Evolutionary conservation across 1,140 invertebrate species (phyloP), one percentile per base, ranked within the genome.

Genomic region (Theocolax elegans): DNA sequence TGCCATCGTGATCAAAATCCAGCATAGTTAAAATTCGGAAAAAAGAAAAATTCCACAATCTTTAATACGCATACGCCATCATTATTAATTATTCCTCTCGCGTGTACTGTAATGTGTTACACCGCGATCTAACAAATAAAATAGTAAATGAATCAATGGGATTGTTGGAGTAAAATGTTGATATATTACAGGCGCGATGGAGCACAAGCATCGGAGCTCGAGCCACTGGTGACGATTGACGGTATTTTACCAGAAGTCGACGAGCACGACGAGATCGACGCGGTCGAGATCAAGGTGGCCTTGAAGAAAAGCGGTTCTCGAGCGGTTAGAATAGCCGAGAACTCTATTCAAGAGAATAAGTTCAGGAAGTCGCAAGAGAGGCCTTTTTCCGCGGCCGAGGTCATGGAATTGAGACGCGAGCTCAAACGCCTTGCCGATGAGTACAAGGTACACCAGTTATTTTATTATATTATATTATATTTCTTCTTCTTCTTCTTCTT

Each of bases 351-450:
- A 15, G 48, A 53, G 23, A 62, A 31, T 35, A 68, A 21, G 71
- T 51, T 51, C 65, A 74, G 77, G 72, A 81, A 83, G 75, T 74
- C 73, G 23, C 69, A 78, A 66, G 77, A 80, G 71, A 80, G 75
- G 76, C 74, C 81, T 54, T 84, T 84, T 74, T 81, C 81, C 17
- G 82, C 79, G 27, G 53, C 81, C 35, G 80, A 85, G 13, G 93
- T 96, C 77, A 89, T 95, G 78, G 94, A 96, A 86, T 88, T 96
- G 72, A 90, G 94, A 77, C 94, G 94, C 79, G 94, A 96, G 85
- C 88, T 96, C 74, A 90, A 94, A 77, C 94, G 94, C 83, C 94
- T 95, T 83, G 95, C 95, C 81, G 94, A 93, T 77, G 94, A 96
- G 85, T 96, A 96, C 85, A 95, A 95, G 91, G 94, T 95, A 88